Conservation (phyloP, 1,140 invertebrate species). For the Pseudomyrmex concolor region DNA sequence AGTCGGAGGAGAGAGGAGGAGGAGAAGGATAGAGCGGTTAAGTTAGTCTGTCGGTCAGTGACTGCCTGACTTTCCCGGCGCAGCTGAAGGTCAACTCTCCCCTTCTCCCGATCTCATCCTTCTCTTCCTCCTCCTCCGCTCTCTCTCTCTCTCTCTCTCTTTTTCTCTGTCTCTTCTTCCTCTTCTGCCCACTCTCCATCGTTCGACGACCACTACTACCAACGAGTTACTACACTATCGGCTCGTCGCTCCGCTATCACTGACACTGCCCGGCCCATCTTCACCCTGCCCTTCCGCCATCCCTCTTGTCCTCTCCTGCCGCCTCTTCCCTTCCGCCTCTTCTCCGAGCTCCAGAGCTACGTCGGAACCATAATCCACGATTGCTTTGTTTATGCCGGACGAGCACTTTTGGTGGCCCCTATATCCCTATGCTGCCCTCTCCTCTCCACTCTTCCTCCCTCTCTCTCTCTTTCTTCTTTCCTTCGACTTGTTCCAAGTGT, state of each 20-base stretch:
- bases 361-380: conserved; percentile 64
- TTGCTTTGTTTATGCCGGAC: conserved; percentile 73
- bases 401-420: conserved; percentile 71
- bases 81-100: conserved; percentile 85
- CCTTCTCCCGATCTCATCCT: conserved; percentile 79
- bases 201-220: conserved; percentile 48
- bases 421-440: conserved; percentile 18
- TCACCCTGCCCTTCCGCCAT: conserved; percentile 51
- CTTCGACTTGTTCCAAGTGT: not conserved
- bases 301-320: conserved; percentile 18
- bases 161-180: conserved; percentile 63
- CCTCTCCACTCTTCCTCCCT: not conserved
- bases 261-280: conserved; percentile 67
- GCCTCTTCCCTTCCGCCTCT: conserved; percentile 30
- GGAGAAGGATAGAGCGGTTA: conserved; percentile 85
- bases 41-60: conserved; percentile 86
- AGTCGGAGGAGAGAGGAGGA: conserved; percentile 76
- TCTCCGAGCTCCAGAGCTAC: conserved; percentile 26
- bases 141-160: conserved; percentile 24
- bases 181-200: conserved; percentile 67
- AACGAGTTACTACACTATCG: conserved; percentile 48
- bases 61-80: conserved; percentile 85
- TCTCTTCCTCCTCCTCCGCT: conserved; percentile 61
- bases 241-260: conserved; percentile 55
- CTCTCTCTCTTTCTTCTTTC: not conserved